A percentile compares a stretch with the other conserved stretches of the same genome.
Conservation (phyloP, 2,888 invertebrate species). For the Noctua fimbriata region DNA sequence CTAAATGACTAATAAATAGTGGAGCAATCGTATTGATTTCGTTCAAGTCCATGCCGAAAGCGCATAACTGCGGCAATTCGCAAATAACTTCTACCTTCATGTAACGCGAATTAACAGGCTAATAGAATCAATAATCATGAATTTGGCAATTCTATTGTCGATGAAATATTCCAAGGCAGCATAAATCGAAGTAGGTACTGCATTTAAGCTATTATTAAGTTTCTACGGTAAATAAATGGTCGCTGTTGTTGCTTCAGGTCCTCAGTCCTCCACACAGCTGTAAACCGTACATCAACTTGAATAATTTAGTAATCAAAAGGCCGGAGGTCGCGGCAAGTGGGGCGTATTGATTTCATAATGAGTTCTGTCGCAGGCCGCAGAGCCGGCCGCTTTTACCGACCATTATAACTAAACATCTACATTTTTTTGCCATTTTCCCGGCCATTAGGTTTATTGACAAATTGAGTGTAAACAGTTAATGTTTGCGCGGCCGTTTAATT, state of each 20-base stretch:
- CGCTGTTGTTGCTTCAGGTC: background rate
- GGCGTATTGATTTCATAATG: constrained; percentile 66
- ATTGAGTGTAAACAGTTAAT: constrained; percentile 51
- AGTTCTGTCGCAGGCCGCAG: constrained; percentile 39
- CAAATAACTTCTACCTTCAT: background rate
- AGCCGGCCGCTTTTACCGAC: constrained; percentile 14
- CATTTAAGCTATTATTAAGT: background rate
- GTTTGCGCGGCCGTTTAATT: constrained; percentile 46
- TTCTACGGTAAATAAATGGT: background rate
- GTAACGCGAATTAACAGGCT: background rate
- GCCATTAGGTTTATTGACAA: constrained; percentile 52
- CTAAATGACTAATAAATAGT: background rate
- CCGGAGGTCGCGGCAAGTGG: constrained; percentile 69
- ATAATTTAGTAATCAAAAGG: constrained; percentile 66
- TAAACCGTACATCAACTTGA: constrained; percentile 41
- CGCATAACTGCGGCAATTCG: background rate
- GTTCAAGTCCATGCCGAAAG: background rate
- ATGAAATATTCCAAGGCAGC: constrained; percentile 10
- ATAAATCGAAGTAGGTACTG: background rate
- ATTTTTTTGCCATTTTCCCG: constrained; percentile 51
- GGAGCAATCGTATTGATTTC: background rate
- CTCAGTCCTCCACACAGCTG: constrained; percentile 5
- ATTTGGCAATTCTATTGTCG: background rate
- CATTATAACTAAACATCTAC: constrained; percentile 50
- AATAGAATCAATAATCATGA: constrained; percentile 6